Conservation (phyloP, 2,797 vertebrate genomes). For the Morus bassanus region DNA sequence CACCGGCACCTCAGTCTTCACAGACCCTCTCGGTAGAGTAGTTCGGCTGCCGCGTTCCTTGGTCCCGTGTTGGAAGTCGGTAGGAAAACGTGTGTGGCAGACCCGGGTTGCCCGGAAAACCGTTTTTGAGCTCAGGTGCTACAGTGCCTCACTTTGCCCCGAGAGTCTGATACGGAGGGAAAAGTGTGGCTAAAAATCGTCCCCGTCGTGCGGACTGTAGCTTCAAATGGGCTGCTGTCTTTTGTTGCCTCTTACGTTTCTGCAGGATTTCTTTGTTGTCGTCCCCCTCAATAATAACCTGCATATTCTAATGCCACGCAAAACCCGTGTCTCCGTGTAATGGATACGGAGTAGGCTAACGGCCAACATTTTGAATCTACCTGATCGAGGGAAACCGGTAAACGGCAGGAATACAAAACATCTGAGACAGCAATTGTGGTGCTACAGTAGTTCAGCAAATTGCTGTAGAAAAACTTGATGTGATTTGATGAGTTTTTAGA, state of each 20-base stretch:
- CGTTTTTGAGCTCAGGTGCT: not conserved
- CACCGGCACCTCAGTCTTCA: not conserved
- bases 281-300: rapidly evolving
- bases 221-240: not conserved
- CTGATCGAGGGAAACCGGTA: not conserved
- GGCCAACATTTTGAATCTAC: not conserved
- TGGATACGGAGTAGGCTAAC: too few relatives aligned
- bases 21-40: not conserved
- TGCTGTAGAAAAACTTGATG: not conserved
- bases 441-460: not conserved
- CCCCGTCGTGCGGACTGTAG: too few relatives aligned
- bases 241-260: not conserved
- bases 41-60: not conserved
- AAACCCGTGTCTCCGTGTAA: rapidly evolving
- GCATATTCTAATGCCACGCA: rapidly evolving
- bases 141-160: not conserved
- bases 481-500: not conserved
- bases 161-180: not conserved
- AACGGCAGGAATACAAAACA: not conserved
- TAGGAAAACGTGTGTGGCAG: not conserved
- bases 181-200: not conserved
- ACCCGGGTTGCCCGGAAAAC: not conserved
- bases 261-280: not conserved
- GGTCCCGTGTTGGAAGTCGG: not conserved
- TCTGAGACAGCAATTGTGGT: not conserved